These are phyloP conservation scores for Talpa occidentalis DNA, from an alignment of 2,113 vertebrate species.

Conservation along the genomic window DNA sequence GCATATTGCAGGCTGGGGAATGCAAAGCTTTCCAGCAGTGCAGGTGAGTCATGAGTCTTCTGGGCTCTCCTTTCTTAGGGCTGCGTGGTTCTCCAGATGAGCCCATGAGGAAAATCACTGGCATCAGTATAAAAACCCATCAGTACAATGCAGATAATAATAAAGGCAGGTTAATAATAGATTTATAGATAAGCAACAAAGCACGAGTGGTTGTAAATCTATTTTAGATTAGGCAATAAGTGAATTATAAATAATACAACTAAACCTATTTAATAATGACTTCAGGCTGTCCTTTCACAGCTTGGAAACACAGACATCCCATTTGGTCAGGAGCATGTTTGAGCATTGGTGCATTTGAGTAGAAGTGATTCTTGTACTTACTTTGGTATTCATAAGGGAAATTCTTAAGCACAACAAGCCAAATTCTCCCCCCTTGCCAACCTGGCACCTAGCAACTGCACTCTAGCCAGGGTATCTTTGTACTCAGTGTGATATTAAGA, in stretches of 20 bases:
- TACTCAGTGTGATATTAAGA: rapidly evolving
- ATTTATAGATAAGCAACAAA: not conserved
- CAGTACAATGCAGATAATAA: not conserved
- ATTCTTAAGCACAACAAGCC: not conserved
- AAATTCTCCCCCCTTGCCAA: rapidly evolving
- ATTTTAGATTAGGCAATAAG: not conserved
- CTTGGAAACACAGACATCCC: not conserved
- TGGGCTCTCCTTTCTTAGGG: no score
- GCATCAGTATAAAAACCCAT: not conserved
- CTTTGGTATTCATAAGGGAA: not conserved
- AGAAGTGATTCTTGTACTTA: not conserved
- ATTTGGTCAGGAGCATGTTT: not conserved
- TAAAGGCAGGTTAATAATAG: not conserved
- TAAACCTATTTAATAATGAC: not conserved
- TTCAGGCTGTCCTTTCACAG: not conserved
- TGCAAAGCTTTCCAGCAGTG: rapidly evolving
- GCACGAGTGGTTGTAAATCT: rapidly evolving
- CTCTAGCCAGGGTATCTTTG: not conserved
- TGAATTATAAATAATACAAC: not conserved
- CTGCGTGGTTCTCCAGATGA: not conserved
- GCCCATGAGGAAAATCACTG: not conserved
- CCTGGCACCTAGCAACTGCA: rapidly evolving
- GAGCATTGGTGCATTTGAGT: not conserved
- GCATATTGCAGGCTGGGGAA: not conserved
- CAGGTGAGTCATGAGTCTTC: no score